Percentiles rank a stretch among this genome's conserved stretches.
Evolutionary conservation across 2,888 invertebrate species (phyloP).

Genomic region (Amphipyra berbera): DNA sequence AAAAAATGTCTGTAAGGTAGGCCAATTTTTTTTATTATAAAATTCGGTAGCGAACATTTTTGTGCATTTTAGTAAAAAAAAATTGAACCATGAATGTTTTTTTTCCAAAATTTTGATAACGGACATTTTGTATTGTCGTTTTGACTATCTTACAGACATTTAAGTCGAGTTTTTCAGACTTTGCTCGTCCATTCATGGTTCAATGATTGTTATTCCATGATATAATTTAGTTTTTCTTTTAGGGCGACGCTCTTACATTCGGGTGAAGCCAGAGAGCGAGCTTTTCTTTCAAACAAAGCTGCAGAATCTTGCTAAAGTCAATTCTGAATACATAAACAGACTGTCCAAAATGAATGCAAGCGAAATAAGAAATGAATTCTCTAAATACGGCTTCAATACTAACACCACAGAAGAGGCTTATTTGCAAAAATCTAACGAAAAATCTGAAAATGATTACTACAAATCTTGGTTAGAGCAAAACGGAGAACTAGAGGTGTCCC

Average conservation of each 20-base stretch:
- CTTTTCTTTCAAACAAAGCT: slow-evolving; percentile 82
- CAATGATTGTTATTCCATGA: slow-evolving; percentile 57
- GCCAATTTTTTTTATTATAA: slow-evolving; percentile 77
- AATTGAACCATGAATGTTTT: slow-evolving; percentile 86
- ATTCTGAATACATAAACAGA: slow-evolving; percentile 78
- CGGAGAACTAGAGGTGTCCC: slow-evolving; percentile 85
- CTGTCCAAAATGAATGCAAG: slow-evolving; percentile 82
- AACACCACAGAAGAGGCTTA: slow-evolving; percentile 69
- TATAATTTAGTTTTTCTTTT: slow-evolving; percentile 50
- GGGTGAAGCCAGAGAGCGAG: slow-evolving; percentile 86
- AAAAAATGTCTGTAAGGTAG: slow-evolving; percentile 89
- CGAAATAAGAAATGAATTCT: slow-evolving; percentile 82
- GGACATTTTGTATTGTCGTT: neutral
- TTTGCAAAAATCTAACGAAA: slow-evolving; percentile 67
- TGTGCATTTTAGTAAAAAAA: slow-evolving; percentile 41
- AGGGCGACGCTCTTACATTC: slow-evolving; percentile 73
- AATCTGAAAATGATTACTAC: slow-evolving; percentile 84
- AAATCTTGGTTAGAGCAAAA: slow-evolving; percentile 87
- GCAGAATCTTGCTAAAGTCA: slow-evolving; percentile 79
- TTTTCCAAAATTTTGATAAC: slow-evolving; percentile 20
- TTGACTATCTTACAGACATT: slow-evolving; percentile 88
- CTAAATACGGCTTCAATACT: slow-evolving; percentile 82
- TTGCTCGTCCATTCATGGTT: slow-evolving; percentile 84
- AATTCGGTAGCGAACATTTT: slow-evolving; percentile 52
- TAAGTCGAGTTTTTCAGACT: slow-evolving; percentile 68